Conservation (phyloP, 2,888 invertebrate species). For the Zaprionus lineosus region DNA sequence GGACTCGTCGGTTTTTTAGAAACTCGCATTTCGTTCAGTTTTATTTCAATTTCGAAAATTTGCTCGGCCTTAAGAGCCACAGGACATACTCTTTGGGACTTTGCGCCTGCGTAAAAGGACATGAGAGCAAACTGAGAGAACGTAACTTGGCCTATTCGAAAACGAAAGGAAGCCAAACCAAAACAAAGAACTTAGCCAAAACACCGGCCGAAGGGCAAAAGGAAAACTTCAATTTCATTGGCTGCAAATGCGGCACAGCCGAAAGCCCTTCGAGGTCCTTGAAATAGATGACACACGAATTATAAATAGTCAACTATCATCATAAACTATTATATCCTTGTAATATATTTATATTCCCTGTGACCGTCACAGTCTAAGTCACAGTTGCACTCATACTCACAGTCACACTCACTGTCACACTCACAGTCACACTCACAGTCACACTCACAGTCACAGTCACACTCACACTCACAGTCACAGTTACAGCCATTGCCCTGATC, state of each 20-base stretch:
- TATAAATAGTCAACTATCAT: too few species aligned
- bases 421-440: too few species aligned
- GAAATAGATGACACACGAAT: background rate
- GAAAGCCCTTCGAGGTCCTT: background rate
- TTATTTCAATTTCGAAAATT: conserved; percentile 7
- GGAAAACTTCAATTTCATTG: conserved; percentile 41
- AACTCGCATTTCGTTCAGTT: conserved; percentile 41
- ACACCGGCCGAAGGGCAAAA: conserved; percentile 8
- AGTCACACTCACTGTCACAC: too few species aligned
- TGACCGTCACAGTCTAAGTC: too few species aligned
- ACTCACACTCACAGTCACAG: too few species aligned
- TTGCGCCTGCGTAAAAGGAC: conserved; percentile 37
- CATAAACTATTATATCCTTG: too few species aligned
- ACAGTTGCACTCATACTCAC: too few species aligned
- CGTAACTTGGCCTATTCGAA: background rate
- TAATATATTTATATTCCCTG: too few species aligned
- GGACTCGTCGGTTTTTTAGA: conserved; percentile 12
- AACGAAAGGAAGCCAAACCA: background rate
- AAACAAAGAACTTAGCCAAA: conserved; percentile 7
- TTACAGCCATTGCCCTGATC: too few species aligned
- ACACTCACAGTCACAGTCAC: too few species aligned
- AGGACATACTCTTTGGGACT: conserved; percentile 13
- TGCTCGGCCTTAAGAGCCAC: conserved; percentile 24
- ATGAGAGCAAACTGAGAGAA: background rate
- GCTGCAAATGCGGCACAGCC: conserved; percentile 24